Evolutionary conservation across 1,140 invertebrate species (phyloP).

Genomic region (Drosophila tropicalis): DNA sequence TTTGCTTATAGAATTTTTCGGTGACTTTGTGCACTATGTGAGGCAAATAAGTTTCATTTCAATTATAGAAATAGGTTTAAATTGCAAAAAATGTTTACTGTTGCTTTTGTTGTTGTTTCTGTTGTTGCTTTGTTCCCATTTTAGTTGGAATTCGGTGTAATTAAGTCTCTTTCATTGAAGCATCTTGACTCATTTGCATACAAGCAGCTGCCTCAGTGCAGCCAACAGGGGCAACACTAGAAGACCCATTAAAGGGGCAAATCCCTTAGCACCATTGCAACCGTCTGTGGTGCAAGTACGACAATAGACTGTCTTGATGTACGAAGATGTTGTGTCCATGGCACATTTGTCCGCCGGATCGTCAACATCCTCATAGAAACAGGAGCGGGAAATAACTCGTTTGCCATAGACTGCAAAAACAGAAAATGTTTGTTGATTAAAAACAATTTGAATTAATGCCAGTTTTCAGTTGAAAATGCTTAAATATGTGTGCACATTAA

Average conservation of each 20-base stretch:
- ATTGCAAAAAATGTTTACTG: not conserved
- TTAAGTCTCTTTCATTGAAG: conserved; percentile 49
- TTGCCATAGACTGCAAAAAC: conserved; percentile 80
- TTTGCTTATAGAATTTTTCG: not conserved
- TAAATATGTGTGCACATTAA: conserved; percentile 36
- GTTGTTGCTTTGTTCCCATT: conserved; percentile 23
- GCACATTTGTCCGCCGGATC: conserved; percentile 78
- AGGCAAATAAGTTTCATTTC: conserved; percentile 53
- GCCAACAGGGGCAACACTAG: conserved; percentile 53
- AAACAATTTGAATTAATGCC: conserved; percentile 61
- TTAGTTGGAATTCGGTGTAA: conserved; percentile 45
- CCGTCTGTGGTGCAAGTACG: conserved; percentile 82
- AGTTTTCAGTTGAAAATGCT: conserved; percentile 2
- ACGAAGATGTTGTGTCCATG: conserved; percentile 79
- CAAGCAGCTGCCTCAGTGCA: conserved; percentile 52
- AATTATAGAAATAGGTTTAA: conserved; percentile 46
- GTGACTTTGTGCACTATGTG: conserved; percentile 44
- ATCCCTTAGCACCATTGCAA: conserved; percentile 66
- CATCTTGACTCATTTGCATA: conserved; percentile 62
- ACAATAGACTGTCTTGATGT: conserved; percentile 81
- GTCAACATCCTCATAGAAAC: conserved; percentile 81
- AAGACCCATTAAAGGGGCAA: conserved; percentile 39
- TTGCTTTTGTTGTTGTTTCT: conserved; percentile 9
- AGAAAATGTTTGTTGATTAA: conserved; percentile 41
- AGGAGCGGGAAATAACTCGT: conserved; percentile 79